Evolutionary conservation across 2,113 vertebrate genomes (phyloP).

Genomic region (Hippoglossus stenolepis): DNA sequence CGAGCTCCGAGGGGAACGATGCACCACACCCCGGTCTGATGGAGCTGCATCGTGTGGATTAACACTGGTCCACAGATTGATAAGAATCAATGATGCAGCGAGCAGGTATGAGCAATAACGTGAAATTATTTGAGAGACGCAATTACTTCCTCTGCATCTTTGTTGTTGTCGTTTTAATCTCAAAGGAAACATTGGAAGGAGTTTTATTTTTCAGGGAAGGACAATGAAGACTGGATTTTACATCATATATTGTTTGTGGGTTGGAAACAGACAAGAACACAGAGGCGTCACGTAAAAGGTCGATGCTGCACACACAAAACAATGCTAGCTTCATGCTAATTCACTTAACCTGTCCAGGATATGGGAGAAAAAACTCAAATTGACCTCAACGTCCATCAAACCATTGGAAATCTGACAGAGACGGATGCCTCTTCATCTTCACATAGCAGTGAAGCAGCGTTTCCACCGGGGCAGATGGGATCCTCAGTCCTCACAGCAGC

Average conservation of each 20-base stretch:
- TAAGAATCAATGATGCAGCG: conserved; percentile 1
- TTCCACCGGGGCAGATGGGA: conserved; percentile 9
- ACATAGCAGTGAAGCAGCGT: background rate
- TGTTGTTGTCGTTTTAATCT: background rate
- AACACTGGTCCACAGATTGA: background rate
- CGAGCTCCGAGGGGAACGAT: conserved; percentile 1
- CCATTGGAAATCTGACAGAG: conserved; percentile 10
- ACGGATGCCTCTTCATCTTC: background rate
- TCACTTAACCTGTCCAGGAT: background rate
- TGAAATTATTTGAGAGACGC: background rate
- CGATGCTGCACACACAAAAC: no score
- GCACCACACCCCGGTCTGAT: conserved; percentile 32
- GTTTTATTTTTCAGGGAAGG: background rate
- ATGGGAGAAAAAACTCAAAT: background rate
- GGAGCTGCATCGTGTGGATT: conserved; percentile 15
- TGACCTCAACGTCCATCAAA: conserved; percentile 14
- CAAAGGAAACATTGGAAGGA: background rate
- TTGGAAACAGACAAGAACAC: no score
- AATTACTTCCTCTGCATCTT: background rate
- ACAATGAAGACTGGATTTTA: background rate
- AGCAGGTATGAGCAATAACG: background rate
- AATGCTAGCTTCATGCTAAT: background rate
- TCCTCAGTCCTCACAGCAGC: conserved; percentile 19
- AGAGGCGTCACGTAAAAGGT: no score
- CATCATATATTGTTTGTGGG: background rate